Percentiles rank a stretch among this genome's conserved stretches.
These are phyloP conservation scores for Lepilemur ruficaudatus DNA, from an alignment of 2,797 vertebrate genomes.

Conservation along the genomic window DNA sequence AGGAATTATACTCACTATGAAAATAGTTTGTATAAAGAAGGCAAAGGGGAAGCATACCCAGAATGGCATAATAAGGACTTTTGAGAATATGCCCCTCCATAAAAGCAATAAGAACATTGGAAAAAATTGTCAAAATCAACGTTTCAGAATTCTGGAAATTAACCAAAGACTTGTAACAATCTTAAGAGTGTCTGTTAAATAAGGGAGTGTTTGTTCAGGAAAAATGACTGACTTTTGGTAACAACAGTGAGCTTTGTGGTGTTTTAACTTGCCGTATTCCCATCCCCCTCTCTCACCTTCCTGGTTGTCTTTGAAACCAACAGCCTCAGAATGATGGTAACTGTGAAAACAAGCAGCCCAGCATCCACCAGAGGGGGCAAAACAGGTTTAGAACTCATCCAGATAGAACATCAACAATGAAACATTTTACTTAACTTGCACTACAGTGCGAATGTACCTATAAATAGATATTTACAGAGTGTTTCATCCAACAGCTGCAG, in stretches of 20 bases:
- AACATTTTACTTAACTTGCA: too few relatives aligned
- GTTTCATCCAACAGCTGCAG: too few relatives aligned
- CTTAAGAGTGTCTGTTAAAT: too few relatives aligned
- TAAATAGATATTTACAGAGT: too few relatives aligned
- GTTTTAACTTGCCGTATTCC: background rate
- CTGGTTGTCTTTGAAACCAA: background rate
- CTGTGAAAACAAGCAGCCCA: background rate
- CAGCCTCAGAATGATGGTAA: background rate
- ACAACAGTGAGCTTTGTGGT: background rate
- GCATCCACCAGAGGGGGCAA: background rate
- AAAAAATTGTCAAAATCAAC: background rate
- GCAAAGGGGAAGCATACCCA: background rate
- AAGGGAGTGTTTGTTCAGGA: background rate
- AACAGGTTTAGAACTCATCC: background rate
- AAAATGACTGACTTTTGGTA: background rate
- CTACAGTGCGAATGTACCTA: too few relatives aligned
- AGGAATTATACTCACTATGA: background rate
- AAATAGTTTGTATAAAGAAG: background rate
- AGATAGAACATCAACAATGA: too few relatives aligned
- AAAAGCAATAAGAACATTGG: background rate
- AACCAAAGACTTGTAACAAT: background rate
- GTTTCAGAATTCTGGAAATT: background rate
- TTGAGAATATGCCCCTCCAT: background rate
- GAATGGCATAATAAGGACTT: background rate
- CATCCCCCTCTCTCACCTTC: background rate